Percentiles rank a stretch among this genome's conserved stretches.
phyloP scores from a whole-genome alignment of 2,888 invertebrate species.

The Rotaria macrura region DNA sequence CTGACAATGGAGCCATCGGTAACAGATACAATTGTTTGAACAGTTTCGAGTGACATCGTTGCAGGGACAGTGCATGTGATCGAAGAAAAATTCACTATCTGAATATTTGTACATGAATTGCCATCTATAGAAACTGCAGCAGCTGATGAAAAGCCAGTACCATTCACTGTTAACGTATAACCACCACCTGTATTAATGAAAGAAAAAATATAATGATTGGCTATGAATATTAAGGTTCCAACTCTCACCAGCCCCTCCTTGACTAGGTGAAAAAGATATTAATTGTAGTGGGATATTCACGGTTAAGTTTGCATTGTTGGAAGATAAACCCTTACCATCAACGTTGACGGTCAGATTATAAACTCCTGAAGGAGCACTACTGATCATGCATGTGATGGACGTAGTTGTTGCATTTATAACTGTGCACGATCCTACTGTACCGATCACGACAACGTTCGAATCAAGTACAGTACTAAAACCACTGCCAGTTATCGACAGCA shows the following conservation, averaged over 20 bases:
- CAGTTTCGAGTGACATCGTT: background rate
- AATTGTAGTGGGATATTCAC: background rate
- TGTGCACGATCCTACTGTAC: background rate
- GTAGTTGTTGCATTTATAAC: background rate
- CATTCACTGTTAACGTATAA: slow-evolving; percentile 10
- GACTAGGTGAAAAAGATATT: background rate
- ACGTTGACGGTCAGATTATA: background rate
- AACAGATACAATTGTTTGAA: background rate
- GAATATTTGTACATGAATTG: background rate
- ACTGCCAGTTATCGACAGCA: background rate
- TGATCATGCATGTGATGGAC: background rate
- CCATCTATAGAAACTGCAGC: background rate
- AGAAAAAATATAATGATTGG: no score
- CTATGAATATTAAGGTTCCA: no score
- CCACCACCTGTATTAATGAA: slow-evolving; percentile 13
- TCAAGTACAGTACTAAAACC: slow-evolving; percentile 11
- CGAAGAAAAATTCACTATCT: background rate
- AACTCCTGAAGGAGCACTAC: slow-evolving; percentile 11
- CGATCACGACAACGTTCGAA: slow-evolving; percentile 17
- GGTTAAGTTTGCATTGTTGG: background rate
- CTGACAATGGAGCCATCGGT: no score
- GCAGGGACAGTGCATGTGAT: slow-evolving; percentile 27
- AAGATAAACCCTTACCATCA: slow-evolving; percentile 15
- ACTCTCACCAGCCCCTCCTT: background rate
- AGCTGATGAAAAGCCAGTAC: slow-evolving; percentile 12